Evolutionary conservation across 2,113 vertebrate species (phyloP), one percentile per base, ranked within the genome.

Genomic region (Mustela lutreola): DNA sequence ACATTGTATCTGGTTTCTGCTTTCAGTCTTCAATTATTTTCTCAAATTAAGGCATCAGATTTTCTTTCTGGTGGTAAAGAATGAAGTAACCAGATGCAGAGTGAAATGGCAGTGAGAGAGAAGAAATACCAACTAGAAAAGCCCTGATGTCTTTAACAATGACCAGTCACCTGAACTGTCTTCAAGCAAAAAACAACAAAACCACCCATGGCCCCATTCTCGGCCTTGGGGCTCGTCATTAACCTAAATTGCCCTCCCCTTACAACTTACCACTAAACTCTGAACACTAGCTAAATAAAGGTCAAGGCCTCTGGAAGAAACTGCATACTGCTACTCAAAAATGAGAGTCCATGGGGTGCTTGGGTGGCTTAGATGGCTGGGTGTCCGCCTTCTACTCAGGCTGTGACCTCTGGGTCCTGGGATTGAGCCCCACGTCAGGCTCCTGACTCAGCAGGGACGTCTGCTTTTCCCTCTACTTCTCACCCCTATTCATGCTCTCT

Each of bases 1-100:
- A 94, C 22, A 70, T 21, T 67, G 26, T 18, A 42, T 79, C 36
- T 86, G 15, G 50, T 62, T 93, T 88, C 90, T 83, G 60, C 48
- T 81, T 36, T 53, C 53, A 85, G 19, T 36, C 39, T 87, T 95
- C 28, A 75, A 22, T 84, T 63, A 45, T 11, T 91, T 39, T 83
- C 60, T 31, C 33, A 73, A 1, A 11, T 18, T 18, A 92, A 81
- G 21, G n/a, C 7, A 31, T 58, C 21, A 82, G 21, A 60, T 78
- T 97, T 94, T 50, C 16, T 87, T 87, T 89, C 18, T 86, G n/a
- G n/a, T 33, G 16, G n/a, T 70, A 70, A 65, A 84, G 50, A 88
- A 58, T 4, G 12, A 89, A 26, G n/a, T 15, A 81, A 89, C 67
- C 24, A 42, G 62, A 48, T 63, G 21, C 60, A 60, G 1, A 87